phyloP scores from a whole-genome alignment of 2,113 vertebrate genomes.

The Thamnaconus septentrionalis region DNA sequence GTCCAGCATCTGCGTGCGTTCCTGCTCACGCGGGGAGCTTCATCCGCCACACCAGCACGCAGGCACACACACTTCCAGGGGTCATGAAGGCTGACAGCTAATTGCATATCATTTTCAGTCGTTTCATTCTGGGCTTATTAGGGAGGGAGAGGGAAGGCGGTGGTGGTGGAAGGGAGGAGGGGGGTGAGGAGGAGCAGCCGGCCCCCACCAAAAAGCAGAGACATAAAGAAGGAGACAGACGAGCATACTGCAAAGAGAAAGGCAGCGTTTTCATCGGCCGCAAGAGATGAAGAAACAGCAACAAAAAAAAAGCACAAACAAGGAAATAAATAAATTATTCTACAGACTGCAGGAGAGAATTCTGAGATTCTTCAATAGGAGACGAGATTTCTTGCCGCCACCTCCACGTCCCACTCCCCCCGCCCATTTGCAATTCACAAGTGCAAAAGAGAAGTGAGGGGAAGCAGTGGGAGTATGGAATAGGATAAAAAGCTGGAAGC shows the following conservation, averaged over 20 bases:
- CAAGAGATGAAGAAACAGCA: no score
- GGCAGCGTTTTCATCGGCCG: no score
- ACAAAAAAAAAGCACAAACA: background rate
- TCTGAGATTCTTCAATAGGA: no score
- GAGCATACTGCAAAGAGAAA: no score
- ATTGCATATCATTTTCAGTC: slow-evolving; percentile 66
- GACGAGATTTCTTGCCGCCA: no score
- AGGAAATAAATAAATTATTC: background rate
- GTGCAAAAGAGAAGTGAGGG: background rate
- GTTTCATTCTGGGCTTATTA: slow-evolving; percentile 59
- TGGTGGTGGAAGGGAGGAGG: slow-evolving; percentile 46
- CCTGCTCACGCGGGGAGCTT: background rate
- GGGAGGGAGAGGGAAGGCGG: slow-evolving; percentile 44
- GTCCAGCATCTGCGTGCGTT: background rate
- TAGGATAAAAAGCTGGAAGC: slow-evolving; percentile 55
- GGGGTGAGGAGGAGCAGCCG: slow-evolving; percentile 28
- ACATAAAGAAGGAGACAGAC: no score
- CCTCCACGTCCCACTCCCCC: no score
- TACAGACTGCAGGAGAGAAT: background rate
- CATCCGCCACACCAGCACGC: no score
- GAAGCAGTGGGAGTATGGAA: slow-evolving; percentile 47
- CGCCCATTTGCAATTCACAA: no score
- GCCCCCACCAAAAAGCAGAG: no score
- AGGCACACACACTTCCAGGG: background rate
- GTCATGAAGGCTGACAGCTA: slow-evolving; percentile 39